Evolutionary conservation across 2,797 vertebrate genomes (phyloP), one percentile per base, ranked within the genome.

Genomic region (Rhinella marina): DNA sequence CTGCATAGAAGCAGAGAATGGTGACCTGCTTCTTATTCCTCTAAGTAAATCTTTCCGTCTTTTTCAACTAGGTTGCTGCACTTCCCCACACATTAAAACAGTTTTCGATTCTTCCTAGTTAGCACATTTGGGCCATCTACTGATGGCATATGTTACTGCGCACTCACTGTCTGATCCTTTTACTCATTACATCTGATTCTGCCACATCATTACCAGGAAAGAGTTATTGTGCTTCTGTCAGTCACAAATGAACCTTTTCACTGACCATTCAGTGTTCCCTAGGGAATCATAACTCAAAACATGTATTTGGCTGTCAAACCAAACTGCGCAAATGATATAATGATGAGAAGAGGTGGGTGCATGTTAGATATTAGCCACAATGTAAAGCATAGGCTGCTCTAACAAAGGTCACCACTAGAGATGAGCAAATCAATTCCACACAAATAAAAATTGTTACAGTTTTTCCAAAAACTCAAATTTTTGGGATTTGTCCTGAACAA

Each of bases 91-190:
- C 75, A 86, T 88, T 85, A 82, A 75, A 56, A 73, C 41, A 17
- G 64, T 56, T 62, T 70, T n/a, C 29, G 61, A 79, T 83, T 23
- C 73, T 82, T 82, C 83, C 66, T 88, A 72, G 32, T 82, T 86
- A 86, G 88, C 85, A 79, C 85, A 57, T 89, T 77, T 89, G 88
- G 86, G 88, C 88, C 88, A 86, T 86, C 88, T 86, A 86, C 88
- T 89, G 88, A 89, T 89, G 62, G 85, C 85, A 89, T 82, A 86
- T 89, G 85, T 79, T 86, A 89, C 80, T 89, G 80, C 85, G 59
- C 73, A 82, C 64, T 86, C 84, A n/a, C 77, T 72, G 80, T 16
- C 27, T 85, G 17, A 64, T 52, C 59, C 76, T 54, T 66, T 29
- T 73, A 59, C 77, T 62, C 32, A 61, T 83, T 70, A 41, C 48